Evolutionary conservation across 2,888 invertebrate species (phyloP), one percentile per base, ranked within the genome.

Genomic region (Agrypnus murinus): DNA sequence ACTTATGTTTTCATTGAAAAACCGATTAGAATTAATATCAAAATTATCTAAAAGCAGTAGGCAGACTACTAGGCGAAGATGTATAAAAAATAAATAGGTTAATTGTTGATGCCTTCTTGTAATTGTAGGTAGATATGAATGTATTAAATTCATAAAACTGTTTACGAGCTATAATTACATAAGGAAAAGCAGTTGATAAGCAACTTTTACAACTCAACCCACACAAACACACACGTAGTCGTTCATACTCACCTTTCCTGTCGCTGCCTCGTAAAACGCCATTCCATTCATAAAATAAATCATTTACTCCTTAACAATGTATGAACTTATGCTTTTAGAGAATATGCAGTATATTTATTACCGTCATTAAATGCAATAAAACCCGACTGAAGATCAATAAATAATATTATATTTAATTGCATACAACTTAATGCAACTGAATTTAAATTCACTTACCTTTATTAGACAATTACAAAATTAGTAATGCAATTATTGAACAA

Each of bases 251-350:
- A 50, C 57, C 65, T 57, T 57, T 57, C 55, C 34, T 55, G 43
- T 60, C 53, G 62, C 50, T 34, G 48, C 62, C 55, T 68, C 62
- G 53, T 64, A 38, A 62, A 60, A 68, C 55, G 53, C 53, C 53
- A 53, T 68, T 60, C 62, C 67, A 68, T 68, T 68, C 67, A 68
- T 62, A 62, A 62, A 55, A 55, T 68, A 68, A 68, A 68, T 68
- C 67, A 66, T 66, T 15, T 50, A 59, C 38, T 64, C 66, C 36
- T 62, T 68, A 68, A 62, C 68, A 62, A 68, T 60, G 60, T 68
- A 50, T 68, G 25, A 62, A 68, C 40, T 68, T 62, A 55, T 62
- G 50, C 53, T 40, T 68, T 68, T 62, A 68, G 48, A 38, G 60
- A 43, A 53, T 68, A 68, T 43, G 43, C 53, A 19, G 53, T 34